Conservation (phyloP, 2,113 vertebrate species). For the Cyprichromis sp. region DNA sequence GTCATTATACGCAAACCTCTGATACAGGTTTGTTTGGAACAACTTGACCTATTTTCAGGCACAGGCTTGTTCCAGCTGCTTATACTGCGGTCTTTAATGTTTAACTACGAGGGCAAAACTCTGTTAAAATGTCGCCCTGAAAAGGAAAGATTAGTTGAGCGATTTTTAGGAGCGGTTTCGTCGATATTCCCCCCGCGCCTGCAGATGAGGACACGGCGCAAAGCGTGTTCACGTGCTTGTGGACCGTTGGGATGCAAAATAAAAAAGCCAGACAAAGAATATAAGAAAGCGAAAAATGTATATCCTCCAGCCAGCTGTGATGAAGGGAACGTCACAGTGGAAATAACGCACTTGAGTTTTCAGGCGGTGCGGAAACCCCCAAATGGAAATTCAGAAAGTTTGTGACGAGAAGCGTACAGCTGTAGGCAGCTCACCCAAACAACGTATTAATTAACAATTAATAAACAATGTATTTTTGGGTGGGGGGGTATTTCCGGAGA, state of each 20-base stretch:
- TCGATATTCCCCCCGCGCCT: background rate
- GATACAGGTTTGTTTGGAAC: background rate
- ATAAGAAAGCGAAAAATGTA: background rate
- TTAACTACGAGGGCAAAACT: background rate
- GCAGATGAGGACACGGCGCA: background rate
- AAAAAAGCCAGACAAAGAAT: background rate
- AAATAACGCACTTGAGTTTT: conserved; percentile 11
- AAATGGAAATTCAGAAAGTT: conserved; percentile 16
- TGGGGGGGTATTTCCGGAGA: background rate
- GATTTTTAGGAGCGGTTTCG: background rate
- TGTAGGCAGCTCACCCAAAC: background rate
- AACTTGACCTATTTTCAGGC: background rate
- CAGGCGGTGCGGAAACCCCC: conserved; percentile 46
- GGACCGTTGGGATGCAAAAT: background rate
- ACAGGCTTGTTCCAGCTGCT: background rate
- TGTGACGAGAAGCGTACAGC: background rate
- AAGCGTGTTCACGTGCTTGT: background rate
- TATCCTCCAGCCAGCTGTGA: background rate
- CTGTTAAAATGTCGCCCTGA: background rate
- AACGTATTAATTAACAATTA: background rate
- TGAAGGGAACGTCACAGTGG: conserved; percentile 10
- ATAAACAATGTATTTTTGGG: background rate
- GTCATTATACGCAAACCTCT: background rate
- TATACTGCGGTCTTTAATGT: background rate
- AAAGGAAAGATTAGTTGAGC: background rate